A percentile compares a stretch with the other conserved stretches of the same genome.
phyloP scores from a whole-genome alignment of 2,797 vertebrate species.

The Pseudochaenichthys georgianus region DNA sequence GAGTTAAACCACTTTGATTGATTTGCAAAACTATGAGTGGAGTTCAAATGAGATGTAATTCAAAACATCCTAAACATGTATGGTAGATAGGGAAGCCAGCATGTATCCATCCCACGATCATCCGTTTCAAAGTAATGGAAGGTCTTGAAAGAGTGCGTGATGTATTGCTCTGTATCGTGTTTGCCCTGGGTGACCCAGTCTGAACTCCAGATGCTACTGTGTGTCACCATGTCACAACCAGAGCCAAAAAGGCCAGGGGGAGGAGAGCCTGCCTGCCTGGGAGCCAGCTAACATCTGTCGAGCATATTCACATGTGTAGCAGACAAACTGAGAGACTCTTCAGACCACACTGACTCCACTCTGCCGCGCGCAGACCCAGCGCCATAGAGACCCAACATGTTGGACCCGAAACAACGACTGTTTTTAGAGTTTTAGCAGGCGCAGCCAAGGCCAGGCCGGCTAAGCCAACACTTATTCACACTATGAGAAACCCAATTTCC shows the following conservation, averaged over 20 bases:
- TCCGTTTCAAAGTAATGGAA: constrained; percentile 44
- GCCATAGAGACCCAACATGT: constrained; percentile 64
- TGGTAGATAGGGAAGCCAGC: constrained; percentile 18
- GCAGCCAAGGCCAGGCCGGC: constrained; percentile 55
- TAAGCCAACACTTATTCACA: constrained; percentile 71
- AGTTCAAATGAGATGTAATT: constrained; percentile 24
- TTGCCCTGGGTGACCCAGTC: constrained; percentile 80
- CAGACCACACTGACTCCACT: constrained; percentile 70
- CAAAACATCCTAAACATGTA: constrained; percentile 17
- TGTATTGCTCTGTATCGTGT: constrained; percentile 62
- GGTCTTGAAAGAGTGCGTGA: constrained; percentile 53
- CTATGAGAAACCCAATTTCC: constrained; percentile 64
- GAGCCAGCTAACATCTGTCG: constrained; percentile 86
- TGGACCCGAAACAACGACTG: constrained; percentile 70
- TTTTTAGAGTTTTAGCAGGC: constrained; percentile 53
- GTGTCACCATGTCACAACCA: constrained; percentile 82
- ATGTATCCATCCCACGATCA: constrained; percentile 29
- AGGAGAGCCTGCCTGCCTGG: constrained; percentile 78
- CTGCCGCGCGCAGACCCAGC: constrained; percentile 50
- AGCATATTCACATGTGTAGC: constrained; percentile 84
- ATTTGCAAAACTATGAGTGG: constrained; percentile 20
- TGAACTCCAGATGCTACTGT: constrained; percentile 86
- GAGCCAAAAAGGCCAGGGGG: constrained; percentile 80
- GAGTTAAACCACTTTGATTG: constrained; percentile 9
- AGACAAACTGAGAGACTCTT: constrained; percentile 72